Evolutionary conservation across 92 coral and sea anemone species (phyloP).

Genomic region (Epizoanthus scotinus): DNA sequence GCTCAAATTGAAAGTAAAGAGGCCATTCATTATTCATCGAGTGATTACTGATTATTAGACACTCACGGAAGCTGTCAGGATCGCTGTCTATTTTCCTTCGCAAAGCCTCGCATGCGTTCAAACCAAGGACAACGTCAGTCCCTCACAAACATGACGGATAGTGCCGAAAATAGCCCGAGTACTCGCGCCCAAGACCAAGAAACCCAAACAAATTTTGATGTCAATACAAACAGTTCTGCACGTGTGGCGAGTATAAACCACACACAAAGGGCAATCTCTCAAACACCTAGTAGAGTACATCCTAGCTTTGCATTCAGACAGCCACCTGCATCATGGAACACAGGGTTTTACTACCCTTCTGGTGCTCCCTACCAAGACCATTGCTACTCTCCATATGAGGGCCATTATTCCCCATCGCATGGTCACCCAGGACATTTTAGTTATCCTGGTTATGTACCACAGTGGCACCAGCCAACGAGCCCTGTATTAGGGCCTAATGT

Average conservation of each 20-base stretch:
- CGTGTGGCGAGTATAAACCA: conserved; percentile 36
- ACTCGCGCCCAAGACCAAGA: conserved; percentile 83
- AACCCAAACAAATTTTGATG: conserved; percentile 90
- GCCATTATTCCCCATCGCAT: conserved; percentile 57
- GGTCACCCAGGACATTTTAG: conserved; percentile 57
- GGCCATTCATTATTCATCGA: too few species aligned
- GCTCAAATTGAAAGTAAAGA: not conserved
- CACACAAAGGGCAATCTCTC: conserved; percentile 27
- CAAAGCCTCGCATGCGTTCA: not conserved
- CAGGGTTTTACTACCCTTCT: conserved; percentile 58
- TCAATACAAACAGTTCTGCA: conserved; percentile 55
- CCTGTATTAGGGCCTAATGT: conserved; percentile 58
- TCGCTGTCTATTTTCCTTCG: not conserved
- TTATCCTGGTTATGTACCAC: conserved; percentile 66
- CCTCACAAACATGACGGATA: conserved; percentile 60
- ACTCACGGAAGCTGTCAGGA: too few species aligned
- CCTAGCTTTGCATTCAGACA: conserved; percentile 44
- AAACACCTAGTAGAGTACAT: conserved; percentile 44
- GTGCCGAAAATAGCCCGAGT: conserved; percentile 50
- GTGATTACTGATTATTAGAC: too few species aligned
- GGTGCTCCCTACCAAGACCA: conserved; percentile 49
- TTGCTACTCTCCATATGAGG: conserved; percentile 65
- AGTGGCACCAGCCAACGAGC: conserved; percentile 74
- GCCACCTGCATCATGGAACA: conserved; percentile 58
- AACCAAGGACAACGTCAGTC: conserved; percentile 7